Evolutionary conservation across 2,797 vertebrate species (phyloP).

Genomic region (Centroberyx gerrardi): DNA sequence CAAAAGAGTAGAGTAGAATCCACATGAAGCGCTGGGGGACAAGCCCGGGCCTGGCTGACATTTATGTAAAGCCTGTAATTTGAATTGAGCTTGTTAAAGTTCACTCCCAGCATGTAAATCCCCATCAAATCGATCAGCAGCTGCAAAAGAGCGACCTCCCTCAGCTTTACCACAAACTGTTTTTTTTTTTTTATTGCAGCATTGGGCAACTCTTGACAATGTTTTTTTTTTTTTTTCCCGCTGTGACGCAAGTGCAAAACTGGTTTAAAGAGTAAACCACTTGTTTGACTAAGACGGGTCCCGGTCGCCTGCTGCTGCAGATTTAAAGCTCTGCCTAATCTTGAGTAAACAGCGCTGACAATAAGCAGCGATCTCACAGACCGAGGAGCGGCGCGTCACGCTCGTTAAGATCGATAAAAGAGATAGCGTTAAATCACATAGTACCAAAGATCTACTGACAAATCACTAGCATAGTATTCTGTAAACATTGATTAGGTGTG

Average conservation of each 20-base stretch:
- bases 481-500: not conserved
- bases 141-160: not conserved
- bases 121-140: not conserved
- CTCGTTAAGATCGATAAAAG: not conserved
- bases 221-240: too few species aligned
- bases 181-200: too few species aligned
- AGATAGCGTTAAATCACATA: not conserved
- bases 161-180: not conserved
- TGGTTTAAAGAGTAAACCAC: slow-evolving; percentile 11
- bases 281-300: not conserved
- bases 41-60: slow-evolving; percentile 41
- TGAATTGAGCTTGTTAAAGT: not conserved
- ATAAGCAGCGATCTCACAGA: not conserved
- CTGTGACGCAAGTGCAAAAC: not conserved
- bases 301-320: not conserved
- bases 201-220: not conserved
- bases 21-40: not conserved
- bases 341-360: slow-evolving; percentile 16
- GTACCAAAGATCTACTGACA: too few species aligned
- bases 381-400: not conserved
- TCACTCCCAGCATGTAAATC: not conserved
- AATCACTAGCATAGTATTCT: not conserved
- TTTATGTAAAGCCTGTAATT: not conserved
- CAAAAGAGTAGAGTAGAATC: too few species aligned
- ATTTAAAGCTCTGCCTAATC: not conserved